Conservation (phyloP, 2,797 vertebrate genomes). For the Anas capensis region DNA sequence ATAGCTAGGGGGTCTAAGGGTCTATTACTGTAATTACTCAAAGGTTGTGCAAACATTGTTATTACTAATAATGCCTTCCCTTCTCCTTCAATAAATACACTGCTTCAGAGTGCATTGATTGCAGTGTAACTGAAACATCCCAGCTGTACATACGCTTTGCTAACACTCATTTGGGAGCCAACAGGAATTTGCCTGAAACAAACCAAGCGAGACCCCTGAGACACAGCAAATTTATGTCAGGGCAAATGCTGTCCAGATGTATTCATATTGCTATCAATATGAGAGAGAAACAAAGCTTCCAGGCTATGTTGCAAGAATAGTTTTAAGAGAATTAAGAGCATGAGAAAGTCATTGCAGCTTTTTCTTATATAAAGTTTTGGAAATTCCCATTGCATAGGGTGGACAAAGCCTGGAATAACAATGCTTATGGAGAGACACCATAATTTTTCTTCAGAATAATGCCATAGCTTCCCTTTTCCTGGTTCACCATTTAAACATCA, state of each 20-base stretch:
- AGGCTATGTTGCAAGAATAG: not conserved
- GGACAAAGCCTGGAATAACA: not conserved
- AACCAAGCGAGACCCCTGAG: not conserved
- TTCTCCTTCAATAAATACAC: not conserved
- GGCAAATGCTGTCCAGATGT: conserved; percentile 48
- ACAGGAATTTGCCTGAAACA: conserved; percentile 42
- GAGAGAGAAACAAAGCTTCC: not conserved
- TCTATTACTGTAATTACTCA: not conserved
- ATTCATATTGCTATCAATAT: conserved; percentile 5
- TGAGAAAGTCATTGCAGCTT: not conserved
- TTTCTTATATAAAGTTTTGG: not conserved
- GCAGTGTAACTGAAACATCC: conserved; percentile 31
- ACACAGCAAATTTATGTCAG: conserved; percentile 20
- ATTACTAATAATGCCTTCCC: not conserved
- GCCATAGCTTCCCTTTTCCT: not conserved
- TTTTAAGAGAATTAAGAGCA: not conserved
- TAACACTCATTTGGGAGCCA: conserved; percentile 18
- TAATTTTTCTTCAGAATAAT: not conserved
- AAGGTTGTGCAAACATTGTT: not conserved
- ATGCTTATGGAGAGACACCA: not conserved
- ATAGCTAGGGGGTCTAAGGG: not conserved
- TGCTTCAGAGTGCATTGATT: not conserved
- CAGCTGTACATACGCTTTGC: conserved; percentile 16
- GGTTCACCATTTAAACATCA: not conserved
- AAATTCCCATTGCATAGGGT: not conserved